phyloP scores from a whole-genome alignment of 2,113 vertebrate species.

The Myodes glareolus region DNA sequence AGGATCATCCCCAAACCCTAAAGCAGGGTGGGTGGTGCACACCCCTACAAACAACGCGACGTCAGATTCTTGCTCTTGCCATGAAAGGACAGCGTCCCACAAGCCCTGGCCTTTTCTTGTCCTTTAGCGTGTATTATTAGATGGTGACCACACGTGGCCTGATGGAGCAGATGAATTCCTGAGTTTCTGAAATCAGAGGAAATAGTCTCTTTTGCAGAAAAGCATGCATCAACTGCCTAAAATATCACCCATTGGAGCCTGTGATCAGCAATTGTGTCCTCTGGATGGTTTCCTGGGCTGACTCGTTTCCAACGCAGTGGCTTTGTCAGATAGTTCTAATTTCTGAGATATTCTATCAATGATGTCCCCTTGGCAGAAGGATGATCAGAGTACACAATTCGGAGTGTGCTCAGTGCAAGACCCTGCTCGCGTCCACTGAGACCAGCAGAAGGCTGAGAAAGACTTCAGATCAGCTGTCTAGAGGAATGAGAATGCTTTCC shows the following conservation, averaged over 20 bases:
- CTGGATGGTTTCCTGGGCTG: constrained; percentile 76
- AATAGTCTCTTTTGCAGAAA: constrained; percentile 55
- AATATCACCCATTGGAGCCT: constrained; percentile 52
- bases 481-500: neutral
- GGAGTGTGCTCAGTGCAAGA: constrained; percentile 20
- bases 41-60: neutral
- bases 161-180: constrained; percentile 12
- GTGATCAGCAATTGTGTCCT: constrained; percentile 66
- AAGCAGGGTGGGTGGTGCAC: neutral
- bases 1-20: neutral
- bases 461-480: neutral
- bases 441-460: neutral
- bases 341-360: constrained; percentile 72
- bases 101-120: neutral
- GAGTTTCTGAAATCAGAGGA: constrained; percentile 44
- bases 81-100: no score
- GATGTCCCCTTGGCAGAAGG: constrained; percentile 59
- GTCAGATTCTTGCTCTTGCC: neutral
- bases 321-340: constrained; percentile 73
- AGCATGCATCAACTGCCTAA: constrained; percentile 61
- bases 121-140: neutral
- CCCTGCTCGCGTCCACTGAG: neutral
- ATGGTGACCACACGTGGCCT: neutral
- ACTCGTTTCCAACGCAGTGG: constrained; percentile 62
- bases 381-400: constrained; percentile 30